Evolutionary conservation across 2,113 vertebrate genomes (phyloP), one percentile per base, ranked within the genome.

Genomic region (Procavia capensis): DNA sequence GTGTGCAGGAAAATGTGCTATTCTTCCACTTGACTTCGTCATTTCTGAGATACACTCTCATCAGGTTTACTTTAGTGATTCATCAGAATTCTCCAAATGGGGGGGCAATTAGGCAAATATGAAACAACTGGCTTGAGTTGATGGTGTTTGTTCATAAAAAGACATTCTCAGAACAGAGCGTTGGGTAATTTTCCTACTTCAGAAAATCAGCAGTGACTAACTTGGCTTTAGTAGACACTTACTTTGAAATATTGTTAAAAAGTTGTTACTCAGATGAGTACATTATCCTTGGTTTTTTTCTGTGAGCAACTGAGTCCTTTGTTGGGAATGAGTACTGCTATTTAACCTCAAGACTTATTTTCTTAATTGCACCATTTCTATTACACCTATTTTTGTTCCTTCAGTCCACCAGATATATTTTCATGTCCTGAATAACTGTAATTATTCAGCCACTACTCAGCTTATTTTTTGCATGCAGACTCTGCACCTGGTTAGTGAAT

Each of bases 341-440:
- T 93, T 86, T 90, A 84, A 87, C 70, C 80, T 80, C 72, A 91
- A 95, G 81, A 0, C 20, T 72, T 87, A 93, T 94, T 87, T 89
- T 80, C 76, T 81, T 97, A 96, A 93, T 47, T 78, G 45, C 29
- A 89, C 57, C 59, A 63, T 47, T 92, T 96, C 64, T 66, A 61
- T 76, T 87, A 89, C 34, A 93, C 50, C 25, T 91, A 61, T 90
- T 95, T 85, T 41, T 72, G 59, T 90, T 85, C 92, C 64, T 41
- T 54, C 93, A 31, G 79, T 64, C 75, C 59, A 74, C 2, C 45
- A 47, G 14, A 90, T 70, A 45, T 92, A 87, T 93, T 96, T 87
- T 54, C 76, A 91, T 57, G 66, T 74, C 59, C 50, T 84, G n/a
- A 92, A 88, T 94, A 92, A 85, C 64, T 90, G 24, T 74, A 87